Evolutionary conservation across 1,140 invertebrate species (phyloP).

Genomic region (Pseudomyrmex cubaensis): DNA sequence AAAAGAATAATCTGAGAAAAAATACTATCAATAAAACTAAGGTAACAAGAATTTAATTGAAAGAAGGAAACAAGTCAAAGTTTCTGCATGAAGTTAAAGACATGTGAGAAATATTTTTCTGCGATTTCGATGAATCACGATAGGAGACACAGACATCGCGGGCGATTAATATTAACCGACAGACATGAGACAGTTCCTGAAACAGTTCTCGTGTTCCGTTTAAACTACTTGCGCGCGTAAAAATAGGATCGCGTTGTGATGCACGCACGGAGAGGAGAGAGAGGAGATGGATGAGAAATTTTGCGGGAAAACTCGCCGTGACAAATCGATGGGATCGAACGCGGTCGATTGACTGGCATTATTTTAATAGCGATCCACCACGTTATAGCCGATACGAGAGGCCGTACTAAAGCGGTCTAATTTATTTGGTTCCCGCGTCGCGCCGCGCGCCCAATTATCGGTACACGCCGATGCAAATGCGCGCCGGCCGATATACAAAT

Average conservation of each 20-base stretch:
- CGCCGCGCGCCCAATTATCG: conserved; percentile 54
- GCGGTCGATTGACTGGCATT: conserved; percentile 43
- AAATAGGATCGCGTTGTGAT: background rate
- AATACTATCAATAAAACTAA: no score
- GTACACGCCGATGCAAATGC: conserved; percentile 43
- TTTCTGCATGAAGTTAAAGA: no score
- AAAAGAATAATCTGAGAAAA: no score
- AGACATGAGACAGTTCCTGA: conserved; percentile 10
- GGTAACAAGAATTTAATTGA: no score
- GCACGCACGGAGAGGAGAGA: no score
- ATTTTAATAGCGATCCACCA: conserved; percentile 43
- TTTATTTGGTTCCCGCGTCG: conserved; percentile 49
- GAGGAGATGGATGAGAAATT: background rate
- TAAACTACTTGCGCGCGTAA: background rate
- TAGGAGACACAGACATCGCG: no score
- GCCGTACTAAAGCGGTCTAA: conserved; percentile 32
- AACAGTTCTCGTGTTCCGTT: conserved; percentile 19
- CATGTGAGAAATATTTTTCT: no score
- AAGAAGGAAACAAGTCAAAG: no score
- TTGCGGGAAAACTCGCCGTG: background rate
- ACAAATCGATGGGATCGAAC: conserved; percentile 40
- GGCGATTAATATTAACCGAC: no score
- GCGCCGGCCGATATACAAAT: conserved; percentile 17
- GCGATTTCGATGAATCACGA: no score
- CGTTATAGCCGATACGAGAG: conserved; percentile 10